Evolutionary conservation across 1,140 invertebrate genomes (phyloP).

Genomic region (Drosophila pallidifrons): DNA sequence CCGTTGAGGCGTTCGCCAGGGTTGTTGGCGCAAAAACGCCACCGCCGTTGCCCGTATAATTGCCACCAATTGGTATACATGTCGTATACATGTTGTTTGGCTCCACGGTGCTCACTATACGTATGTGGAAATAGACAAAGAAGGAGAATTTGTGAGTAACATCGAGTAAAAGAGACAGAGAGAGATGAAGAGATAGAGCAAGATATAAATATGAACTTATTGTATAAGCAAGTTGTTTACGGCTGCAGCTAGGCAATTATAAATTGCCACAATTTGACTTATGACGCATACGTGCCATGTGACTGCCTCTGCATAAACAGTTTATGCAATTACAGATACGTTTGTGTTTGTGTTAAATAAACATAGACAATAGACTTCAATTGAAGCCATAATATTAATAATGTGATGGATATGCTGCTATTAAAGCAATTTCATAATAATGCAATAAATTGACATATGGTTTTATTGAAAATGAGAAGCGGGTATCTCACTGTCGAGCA

Average conservation of each 20-base stretch:
- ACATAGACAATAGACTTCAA: neutral
- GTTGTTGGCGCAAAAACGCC: constrained; percentile 86
- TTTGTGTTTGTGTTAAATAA: neutral
- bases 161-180: neutral
- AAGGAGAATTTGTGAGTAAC: constrained; percentile 12
- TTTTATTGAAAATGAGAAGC: too few relatives aligned
- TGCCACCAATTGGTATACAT: constrained; percentile 86
- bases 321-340: constrained; percentile 1
- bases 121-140: constrained; percentile 29
- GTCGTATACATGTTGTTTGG: constrained; percentile 86
- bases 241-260: constrained; percentile 13
- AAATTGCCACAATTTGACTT: constrained; percentile 17
- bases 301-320: neutral
- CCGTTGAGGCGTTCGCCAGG: constrained; percentile 88
- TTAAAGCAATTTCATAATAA: too few relatives aligned
- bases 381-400: too few relatives aligned
- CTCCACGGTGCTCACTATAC: constrained; percentile 86
- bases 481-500: too few relatives aligned
- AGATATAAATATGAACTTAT: constrained; percentile 53
- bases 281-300: constrained; percentile 40
- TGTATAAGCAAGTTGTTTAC: constrained; percentile 31
- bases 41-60: constrained; percentile 83
- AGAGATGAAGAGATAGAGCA: neutral
- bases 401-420: too few relatives aligned
- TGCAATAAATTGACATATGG: too few relatives aligned